Base-by-base conservation (phyloP, 2,113 vertebrate genomes). In the Poicephalus meyeri region DNA sequence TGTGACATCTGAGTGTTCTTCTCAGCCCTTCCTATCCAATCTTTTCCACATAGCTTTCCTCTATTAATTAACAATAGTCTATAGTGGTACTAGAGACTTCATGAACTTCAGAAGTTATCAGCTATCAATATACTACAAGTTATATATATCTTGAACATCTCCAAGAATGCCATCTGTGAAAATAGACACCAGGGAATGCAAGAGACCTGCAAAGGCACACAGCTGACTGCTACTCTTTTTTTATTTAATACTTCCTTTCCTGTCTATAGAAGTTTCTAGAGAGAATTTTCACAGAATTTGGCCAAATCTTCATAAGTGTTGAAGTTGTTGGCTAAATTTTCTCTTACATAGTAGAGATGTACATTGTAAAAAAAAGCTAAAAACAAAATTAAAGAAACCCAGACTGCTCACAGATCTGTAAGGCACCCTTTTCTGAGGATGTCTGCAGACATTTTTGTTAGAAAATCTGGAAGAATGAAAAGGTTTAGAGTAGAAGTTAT, bases 301-400 rank as follows among this genome's bases (percentile, higher is more conserved):
- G 53, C 11, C 2, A 60, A 16, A 25, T 76, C 42, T 84, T 73
- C 1, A 0, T 17, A 46, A 55, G 6, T 19, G 5, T 50, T 80
- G 42, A 70, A 81, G 28, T 3, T 37, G 4, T 10, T 66, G 44
- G 7, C 3, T 81, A 49, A 23, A 14, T 58, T 70, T 80, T 61
- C 9, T 37, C 17, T 53, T 63, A 64, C 41, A 16, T 63, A 20
- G 11, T 13, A 65, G 64, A 52, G 18, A 23, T 50, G 61, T 60
- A 39, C 9, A 25, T 37, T 17, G 33, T 35, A 9, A 49, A 56
- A 47, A 66, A 63, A 37, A 10, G 1, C 1, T n/a, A 39, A 80
- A 76, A 50, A 3, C 23, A 76, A 66, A 81, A 31, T 7, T 2
- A 2, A 16, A 53, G 19, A 60, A 29, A 1, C 2, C 1, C 2